Conservation (phyloP, 2,797 vertebrate species). For the Natrix natrix region DNA sequence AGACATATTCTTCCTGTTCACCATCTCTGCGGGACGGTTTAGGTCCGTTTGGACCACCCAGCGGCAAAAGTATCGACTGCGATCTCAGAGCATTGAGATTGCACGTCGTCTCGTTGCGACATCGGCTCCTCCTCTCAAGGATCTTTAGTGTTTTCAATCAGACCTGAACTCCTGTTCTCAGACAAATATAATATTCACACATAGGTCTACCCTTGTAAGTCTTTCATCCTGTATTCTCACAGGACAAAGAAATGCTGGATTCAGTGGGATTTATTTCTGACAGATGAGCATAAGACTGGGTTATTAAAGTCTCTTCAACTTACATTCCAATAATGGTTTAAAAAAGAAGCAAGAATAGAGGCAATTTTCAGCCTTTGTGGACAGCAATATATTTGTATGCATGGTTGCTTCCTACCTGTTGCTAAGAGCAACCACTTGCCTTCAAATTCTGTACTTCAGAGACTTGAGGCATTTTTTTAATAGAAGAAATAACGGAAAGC, state of each 20-base stretch:
- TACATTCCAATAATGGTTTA: conserved; percentile 21
- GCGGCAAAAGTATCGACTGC: no score
- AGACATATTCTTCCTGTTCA: no score
- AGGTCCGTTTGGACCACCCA: no score
- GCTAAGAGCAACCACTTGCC: conserved; percentile 66
- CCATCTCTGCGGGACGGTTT: no score
- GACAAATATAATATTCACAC: conserved; percentile 1
- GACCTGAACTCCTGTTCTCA: not conserved
- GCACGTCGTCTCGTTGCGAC: no score
- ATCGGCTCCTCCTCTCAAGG: not conserved
- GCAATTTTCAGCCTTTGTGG: conserved; percentile 39
- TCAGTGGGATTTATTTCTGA: not conserved
- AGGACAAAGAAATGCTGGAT: not conserved
- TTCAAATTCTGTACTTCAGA: conserved; percentile 48
- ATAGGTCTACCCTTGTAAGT: conserved; percentile 29
- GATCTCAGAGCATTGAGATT: no score
- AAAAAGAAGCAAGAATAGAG: conserved; percentile 43
- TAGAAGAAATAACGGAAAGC: conserved; percentile 45
- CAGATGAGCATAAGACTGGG: not conserved
- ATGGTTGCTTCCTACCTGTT: conserved; percentile 56
- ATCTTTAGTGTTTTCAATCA: not conserved
- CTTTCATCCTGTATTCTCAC: not conserved
- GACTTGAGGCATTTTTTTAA: conserved; percentile 47
- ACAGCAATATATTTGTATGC: conserved; percentile 50
- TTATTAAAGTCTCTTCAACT: conserved; percentile 37